Base-by-base conservation (phyloP, 2,113 vertebrate species). In the Mormyrus iriodes region DNA sequence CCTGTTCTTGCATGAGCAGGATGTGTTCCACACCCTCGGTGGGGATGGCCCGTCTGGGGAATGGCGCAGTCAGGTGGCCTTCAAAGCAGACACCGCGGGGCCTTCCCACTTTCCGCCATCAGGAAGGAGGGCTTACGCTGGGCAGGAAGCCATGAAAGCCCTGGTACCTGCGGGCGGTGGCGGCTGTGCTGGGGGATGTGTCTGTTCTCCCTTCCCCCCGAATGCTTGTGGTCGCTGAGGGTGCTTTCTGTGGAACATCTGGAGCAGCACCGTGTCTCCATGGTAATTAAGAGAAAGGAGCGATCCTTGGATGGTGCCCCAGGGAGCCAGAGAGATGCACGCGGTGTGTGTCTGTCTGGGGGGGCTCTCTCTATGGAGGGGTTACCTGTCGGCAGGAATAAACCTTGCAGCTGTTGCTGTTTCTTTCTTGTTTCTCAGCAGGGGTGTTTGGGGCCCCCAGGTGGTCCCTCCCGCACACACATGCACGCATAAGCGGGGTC, bases 231-330 rank as follows among this genome's bases (percentile, higher is more conserved):
- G 90, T 89, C 31, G 88, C 88, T 84, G 85, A 27, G 6, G 84
- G 91, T 90, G 88, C 91, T 91, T 39, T 90, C 90, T 51, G 83
- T 27, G n/a, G 90, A 95, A 94, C 95, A 96, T 94, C 95, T 95
- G 95, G 94, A 95, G 91, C 90, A 90, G 91, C 94, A 87, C 92
- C 83, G 85, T 91, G 86, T 94, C 92, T 91, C 93, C 88, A 35
- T 91, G 94, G 94, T 95, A 95, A 96, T 95, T 94, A 96, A 93
- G 90, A 91, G 94, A 90, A 94, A 52, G 90, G 92, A 94, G 93
- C 91, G 88, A 61, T 91, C 91, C 91, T 91, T 83, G 90, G 91
- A 92, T 91, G 89, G 69, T 90, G 92, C 94, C 92, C 92, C 35
- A 21, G 95, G 94, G 93, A 93, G 21, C 4, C 0, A 2, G 4